These are phyloP conservation scores for Antheraea pernyi DNA, from an alignment of 1,140 invertebrate species.

Conservation along the genomic window DNA sequence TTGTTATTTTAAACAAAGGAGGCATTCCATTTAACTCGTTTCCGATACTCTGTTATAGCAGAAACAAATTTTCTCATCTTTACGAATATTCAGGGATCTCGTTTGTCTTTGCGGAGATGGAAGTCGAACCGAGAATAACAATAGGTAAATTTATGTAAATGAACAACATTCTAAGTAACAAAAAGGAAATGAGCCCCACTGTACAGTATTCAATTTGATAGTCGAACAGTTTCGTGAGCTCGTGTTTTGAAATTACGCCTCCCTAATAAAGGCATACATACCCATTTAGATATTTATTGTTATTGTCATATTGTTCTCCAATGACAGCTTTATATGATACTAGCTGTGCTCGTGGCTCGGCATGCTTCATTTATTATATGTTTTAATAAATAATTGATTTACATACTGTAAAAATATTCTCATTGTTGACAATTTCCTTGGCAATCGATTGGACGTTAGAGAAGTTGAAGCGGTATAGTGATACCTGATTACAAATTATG, in stretches of 20 bases:
- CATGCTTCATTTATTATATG: too few relatives aligned
- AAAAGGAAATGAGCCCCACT: conserved; percentile 64
- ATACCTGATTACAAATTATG: too few relatives aligned
- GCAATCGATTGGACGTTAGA: too few relatives aligned
- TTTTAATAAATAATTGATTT: too few relatives aligned
- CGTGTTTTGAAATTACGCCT: conserved; percentile 45
- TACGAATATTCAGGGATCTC: conserved; percentile 36
- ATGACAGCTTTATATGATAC: conserved; percentile 7
- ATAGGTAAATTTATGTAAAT: conserved; percentile 77
- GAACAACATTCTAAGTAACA: conserved; percentile 60
- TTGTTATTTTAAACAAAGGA: conserved; percentile 72
- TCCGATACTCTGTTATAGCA: conserved; percentile 69
- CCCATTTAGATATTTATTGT: conserved; percentile 17
- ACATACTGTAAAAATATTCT: too few relatives aligned
- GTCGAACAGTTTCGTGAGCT: conserved; percentile 34
- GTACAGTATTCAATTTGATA: conserved; percentile 44
- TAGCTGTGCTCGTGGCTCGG: too few relatives aligned
- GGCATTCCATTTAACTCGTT: conserved; percentile 74
- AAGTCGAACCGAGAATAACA: conserved; percentile 61
- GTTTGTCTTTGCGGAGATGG: conserved; percentile 48
- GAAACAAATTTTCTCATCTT: conserved; percentile 71
- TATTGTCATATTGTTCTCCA: conserved; percentile 21
- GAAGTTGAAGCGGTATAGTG: too few relatives aligned
- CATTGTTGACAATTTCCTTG: too few relatives aligned
- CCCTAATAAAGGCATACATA: conserved; percentile 14